Base-by-base conservation (phyloP, 2,113 vertebrate species). In the Eurystomus gularis region DNA sequence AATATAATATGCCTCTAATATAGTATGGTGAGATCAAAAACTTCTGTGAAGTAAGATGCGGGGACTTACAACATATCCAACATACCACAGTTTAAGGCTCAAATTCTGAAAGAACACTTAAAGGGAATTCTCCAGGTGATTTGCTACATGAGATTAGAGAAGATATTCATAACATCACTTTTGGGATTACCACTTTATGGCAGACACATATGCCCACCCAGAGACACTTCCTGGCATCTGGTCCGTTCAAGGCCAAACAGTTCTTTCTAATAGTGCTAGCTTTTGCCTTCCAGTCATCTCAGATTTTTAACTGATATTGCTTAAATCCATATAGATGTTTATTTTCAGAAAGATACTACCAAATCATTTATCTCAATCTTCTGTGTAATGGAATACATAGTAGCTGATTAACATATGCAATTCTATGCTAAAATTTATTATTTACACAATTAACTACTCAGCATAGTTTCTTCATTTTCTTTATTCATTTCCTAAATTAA, bases 341-440 rank as follows among this genome's bases (percentile, higher is more conserved):
- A 16, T 69, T 95, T 94, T 93, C 70, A 48, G 37, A 70, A 82
- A 57, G 13, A 42, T n/a, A 55, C 11, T 71, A 58, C 51, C 31
- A 83, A 91, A 66, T 40, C 4, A 60, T 86, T 94, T 80, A 42
- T 62, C n/a, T 93, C 54, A 44, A 46, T 82, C 65, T 60, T 64
- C 4, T 75, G 62, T 33, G 12, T 57, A 89, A 92, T 33, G 29
- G 31, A 87, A 87, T 46, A 89, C 8, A 37, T 16, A 9, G 75
- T 17, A 76, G 7, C 15, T 44, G 86, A 81, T 77, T 86, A 91
- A 89, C 79, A 62, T 21, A 86, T 54, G 18, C 28, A 86, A 40
- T 87, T 89, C 61, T 80, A 21, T 44, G 40, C 20, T 66, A 62
- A 91, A 95, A 90, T 69, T 31, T 79, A 89, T 92, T 94, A 89